phyloP scores from a whole-genome alignment of 2,113 vertebrate genomes.

The Pavo muticus region DNA sequence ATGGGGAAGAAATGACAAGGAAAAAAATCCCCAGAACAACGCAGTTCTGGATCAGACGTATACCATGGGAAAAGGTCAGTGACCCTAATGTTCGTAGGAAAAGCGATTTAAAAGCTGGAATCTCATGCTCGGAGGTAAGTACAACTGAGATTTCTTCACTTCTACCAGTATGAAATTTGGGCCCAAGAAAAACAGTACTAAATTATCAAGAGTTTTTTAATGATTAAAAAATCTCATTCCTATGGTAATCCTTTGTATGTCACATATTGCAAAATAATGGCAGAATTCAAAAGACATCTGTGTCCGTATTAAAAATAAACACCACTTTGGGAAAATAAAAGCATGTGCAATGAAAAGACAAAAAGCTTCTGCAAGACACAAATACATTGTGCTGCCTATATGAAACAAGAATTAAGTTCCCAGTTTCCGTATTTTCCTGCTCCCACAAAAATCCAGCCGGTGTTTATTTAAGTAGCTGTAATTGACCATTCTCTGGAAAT shows the following conservation, averaged over 20 bases:
- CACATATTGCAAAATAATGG: background rate
- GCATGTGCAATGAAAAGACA: background rate
- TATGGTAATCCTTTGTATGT: background rate
- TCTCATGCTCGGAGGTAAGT: constrained; percentile 1
- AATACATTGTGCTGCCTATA: background rate
- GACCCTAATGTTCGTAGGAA: constrained; percentile 55
- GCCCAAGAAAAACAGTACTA: background rate
- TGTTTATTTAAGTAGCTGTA: constrained; percentile 69
- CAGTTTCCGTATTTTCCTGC: constrained; percentile 15
- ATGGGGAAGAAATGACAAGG: constrained; percentile 6
- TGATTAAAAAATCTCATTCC: constrained; percentile 16
- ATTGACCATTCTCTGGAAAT: constrained; percentile 65
- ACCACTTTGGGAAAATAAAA: constrained; percentile 24
- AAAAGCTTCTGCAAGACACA: background rate
- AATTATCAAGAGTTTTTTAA: constrained; percentile 9
- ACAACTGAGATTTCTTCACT: background rate
- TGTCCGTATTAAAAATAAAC: constrained; percentile 1
- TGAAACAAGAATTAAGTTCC: constrained; percentile 38
- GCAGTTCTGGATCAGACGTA: background rate
- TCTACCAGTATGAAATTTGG: constrained; percentile 1
- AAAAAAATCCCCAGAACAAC: background rate
- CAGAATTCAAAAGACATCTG: background rate
- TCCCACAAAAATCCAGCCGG: constrained; percentile 48
- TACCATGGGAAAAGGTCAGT: constrained; percentile 28
- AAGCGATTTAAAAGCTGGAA: constrained; percentile 31